Evolutionary conservation across 2,113 vertebrate species (phyloP).

Genomic region (Oryzias woworae): DNA sequence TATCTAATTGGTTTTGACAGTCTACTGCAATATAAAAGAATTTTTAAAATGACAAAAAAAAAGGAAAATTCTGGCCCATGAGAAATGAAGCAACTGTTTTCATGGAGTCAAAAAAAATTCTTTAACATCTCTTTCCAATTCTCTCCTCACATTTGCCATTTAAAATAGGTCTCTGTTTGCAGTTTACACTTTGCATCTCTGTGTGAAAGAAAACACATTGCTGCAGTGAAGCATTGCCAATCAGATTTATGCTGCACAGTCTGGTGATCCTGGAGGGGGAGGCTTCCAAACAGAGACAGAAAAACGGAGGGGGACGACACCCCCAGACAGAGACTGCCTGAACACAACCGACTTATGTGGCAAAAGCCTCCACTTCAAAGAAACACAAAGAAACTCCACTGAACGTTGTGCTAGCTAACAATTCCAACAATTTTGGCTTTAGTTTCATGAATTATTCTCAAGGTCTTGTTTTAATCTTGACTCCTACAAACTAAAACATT

Average conservation of each 20-base stretch:
- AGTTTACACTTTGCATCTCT: conserved; percentile 44
- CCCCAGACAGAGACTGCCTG: conserved; percentile 25
- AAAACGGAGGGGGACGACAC: conserved; percentile 24
- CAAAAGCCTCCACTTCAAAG: conserved; percentile 31
- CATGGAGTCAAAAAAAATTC: conserved; percentile 7
- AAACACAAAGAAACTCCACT: conserved; percentile 37
- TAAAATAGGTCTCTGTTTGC: conserved; percentile 36
- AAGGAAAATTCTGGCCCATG: neutral
- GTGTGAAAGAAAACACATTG: conserved; percentile 51
- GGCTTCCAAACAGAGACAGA: conserved; percentile 40
- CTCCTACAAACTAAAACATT: conserved; percentile 4
- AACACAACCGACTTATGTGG: conserved; percentile 36
- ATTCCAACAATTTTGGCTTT: conserved; percentile 19
- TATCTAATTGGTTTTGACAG: too few species aligned
- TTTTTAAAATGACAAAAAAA: too few species aligned
- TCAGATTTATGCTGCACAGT: conserved; percentile 63
- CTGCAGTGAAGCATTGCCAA: conserved; percentile 56
- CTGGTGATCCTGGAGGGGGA: conserved; percentile 49
- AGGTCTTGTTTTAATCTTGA: conserved; percentile 1
- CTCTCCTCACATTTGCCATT: conserved; percentile 32
- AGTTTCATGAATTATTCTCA: conserved; percentile 29
- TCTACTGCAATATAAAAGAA: too few species aligned
- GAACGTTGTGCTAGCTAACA: conserved; percentile 43
- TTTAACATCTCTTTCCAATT: conserved; percentile 21
- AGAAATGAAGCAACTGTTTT: conserved; percentile 12